Evolutionary conservation across 2,113 vertebrate genomes (phyloP).

Genomic region (Bathybates hornii): DNA sequence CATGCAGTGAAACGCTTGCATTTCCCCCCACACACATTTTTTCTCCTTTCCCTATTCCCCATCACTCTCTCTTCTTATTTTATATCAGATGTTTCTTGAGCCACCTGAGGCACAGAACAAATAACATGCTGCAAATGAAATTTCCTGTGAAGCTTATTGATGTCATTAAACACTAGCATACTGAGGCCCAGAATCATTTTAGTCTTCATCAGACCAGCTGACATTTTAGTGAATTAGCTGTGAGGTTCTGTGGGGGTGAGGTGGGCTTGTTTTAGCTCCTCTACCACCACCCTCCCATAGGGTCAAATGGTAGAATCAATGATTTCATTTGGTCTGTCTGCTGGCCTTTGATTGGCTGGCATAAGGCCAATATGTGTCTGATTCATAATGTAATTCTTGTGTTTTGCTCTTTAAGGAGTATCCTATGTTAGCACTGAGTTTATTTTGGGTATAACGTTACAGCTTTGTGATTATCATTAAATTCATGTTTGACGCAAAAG

Average conservation of each 20-base stretch:
- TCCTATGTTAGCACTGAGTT: constrained; percentile 60
- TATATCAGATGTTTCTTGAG: constrained; percentile 63
- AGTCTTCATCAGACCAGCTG: constrained; percentile 75
- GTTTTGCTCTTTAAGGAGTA: constrained; percentile 45
- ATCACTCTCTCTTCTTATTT: constrained; percentile 32
- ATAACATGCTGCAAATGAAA: constrained; percentile 77
- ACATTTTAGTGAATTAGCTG: constrained; percentile 80
- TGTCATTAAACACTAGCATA: constrained; percentile 82
- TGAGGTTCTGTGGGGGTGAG: constrained; percentile 15
- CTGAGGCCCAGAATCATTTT: constrained; percentile 76
- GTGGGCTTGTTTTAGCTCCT: constrained; percentile 63
- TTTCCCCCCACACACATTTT: background rate
- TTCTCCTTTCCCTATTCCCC: background rate
- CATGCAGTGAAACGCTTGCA: background rate
- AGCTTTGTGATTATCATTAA: constrained; percentile 19
- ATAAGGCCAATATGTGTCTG: constrained; percentile 61
- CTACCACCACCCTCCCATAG: constrained; percentile 31
- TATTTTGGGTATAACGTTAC: constrained; percentile 6
- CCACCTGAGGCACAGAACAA: constrained; percentile 73
- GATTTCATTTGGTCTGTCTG: constrained; percentile 71
- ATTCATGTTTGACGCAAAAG: background rate
- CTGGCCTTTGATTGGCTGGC: constrained; percentile 70
- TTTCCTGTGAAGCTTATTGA: constrained; percentile 78
- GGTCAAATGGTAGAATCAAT: constrained; percentile 73
- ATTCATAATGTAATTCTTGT: constrained; percentile 23